Conservation (phyloP, 1,140 invertebrate species). For the Plodia interpunctella region DNA sequence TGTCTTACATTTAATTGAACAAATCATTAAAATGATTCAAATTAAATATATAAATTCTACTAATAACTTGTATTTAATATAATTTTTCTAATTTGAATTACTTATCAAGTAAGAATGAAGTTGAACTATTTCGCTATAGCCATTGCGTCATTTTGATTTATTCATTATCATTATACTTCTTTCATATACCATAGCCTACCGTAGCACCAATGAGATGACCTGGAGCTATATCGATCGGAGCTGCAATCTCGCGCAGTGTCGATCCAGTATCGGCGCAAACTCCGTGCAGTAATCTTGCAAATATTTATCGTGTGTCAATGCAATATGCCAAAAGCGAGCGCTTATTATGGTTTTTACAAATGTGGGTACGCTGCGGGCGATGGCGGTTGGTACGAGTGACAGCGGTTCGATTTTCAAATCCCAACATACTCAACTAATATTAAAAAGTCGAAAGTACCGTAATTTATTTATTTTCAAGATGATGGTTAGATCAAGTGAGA, state of each 20-base stretch:
- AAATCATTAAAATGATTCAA: too few species aligned
- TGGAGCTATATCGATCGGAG: constrained; percentile 27
- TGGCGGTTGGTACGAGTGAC: constrained; percentile 22
- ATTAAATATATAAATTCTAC: too few species aligned
- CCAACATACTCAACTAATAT: too few species aligned
- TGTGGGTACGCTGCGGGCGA: constrained; percentile 53
- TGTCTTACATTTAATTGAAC: too few species aligned
- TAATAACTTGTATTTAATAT: too few species aligned
- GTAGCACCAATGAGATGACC: constrained; percentile 9
- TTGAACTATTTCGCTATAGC: background rate
- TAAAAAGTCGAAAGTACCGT: too few species aligned
- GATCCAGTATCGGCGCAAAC: constrained; percentile 19
- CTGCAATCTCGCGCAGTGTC: constrained; percentile 55
- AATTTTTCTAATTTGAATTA: too few species aligned
- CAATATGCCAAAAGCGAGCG: constrained; percentile 67
- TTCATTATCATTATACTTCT: background rate
- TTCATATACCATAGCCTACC: constrained; percentile 17
- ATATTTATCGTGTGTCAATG: constrained; percentile 74
- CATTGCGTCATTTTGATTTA: constrained; percentile 30
- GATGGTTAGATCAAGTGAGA: too few species aligned
- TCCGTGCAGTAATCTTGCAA: constrained; percentile 57
- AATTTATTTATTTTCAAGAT: too few species aligned
- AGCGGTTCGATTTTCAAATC: background rate
- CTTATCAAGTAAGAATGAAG: too few species aligned
- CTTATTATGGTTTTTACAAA: constrained; percentile 74